Base-by-base conservation (phyloP, 1,140 invertebrate genomes). In the Hycleus phaleratus region DNA sequence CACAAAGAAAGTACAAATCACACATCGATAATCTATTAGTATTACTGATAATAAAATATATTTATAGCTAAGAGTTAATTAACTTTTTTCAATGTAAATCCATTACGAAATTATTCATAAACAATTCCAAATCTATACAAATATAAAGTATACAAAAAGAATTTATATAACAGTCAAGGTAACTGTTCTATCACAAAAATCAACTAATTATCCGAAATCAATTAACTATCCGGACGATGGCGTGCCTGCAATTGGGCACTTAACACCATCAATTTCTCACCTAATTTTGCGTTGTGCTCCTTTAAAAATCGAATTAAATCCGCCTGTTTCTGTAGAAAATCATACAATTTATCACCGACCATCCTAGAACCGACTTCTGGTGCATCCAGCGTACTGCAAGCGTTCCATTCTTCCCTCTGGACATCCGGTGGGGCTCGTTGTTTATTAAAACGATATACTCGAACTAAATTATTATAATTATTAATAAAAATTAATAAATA, bases 251-350 rank as follows among this genome's bases (percentile, higher is more conserved):
- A 47, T 60, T 76, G 70, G 5, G 73, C 66, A 54, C 63, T 76
- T 39, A 75, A 62, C 8, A 71, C 56, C 66, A 78, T 75, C 38
- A 79, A 56, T 61, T 76, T 79, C 63, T 77, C 72, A 56, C 74
- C 75, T 2, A 79, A 65, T 60, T 70, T 72, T 45, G 70, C 70
- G 49, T 78, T 77, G 38, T 79, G 77, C 56, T 79, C 77, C 26
- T 76, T 75, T 24, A 79, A 59, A 68, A 77, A 76, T 44, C 69
- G 63, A 46, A 79, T 79, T 4, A 78, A 68, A 63, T 79, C 77
- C 45, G 77, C 78, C 68, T 86, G 84, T 64, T 84, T 83, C 69
- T 85, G 82, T 40, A 85, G 73, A 49, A 86, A 75, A 52, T 85
- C 83, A 26, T 77, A 75, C 3, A 81, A 68, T 66, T 81, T 78